A percentile compares a stretch with the other conserved stretches of the same genome.
Evolutionary conservation across 2,797 vertebrate species (phyloP).

Genomic region (Sebastes ruberrimus): DNA sequence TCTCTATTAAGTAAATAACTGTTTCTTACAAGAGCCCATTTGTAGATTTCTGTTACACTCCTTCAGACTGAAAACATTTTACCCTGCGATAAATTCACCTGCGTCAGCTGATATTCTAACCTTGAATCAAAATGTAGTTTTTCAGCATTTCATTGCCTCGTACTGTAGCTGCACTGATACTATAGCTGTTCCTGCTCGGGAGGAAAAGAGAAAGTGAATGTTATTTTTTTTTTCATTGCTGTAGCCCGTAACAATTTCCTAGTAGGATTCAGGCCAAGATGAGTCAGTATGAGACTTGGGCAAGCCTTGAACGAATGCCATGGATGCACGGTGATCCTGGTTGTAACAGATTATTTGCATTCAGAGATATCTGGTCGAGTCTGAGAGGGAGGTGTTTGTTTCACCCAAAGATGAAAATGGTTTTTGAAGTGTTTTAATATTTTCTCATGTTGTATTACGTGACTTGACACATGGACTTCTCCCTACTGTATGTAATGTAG

Average conservation of each 20-base stretch:
- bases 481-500: not conserved
- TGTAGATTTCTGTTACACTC: not conserved
- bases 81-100: not conserved
- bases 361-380: conserved; percentile 15
- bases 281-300: conserved; percentile 56
- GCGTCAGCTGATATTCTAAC: conserved; percentile 9
- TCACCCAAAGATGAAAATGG: not conserved
- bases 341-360: conserved; percentile 30
- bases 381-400: not conserved
- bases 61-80: not conserved
- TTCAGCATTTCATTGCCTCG: conserved; percentile 9
- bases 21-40: not conserved
- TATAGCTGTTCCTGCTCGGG: not conserved
- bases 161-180: conserved; percentile 2
- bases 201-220: conserved; percentile 33
- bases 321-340: conserved; percentile 25
- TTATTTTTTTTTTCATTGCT: not conserved
- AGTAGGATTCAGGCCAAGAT: conserved; percentile 54
- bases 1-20: not conserved
- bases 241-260: conserved; percentile 49
- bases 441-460: not conserved
- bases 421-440: not conserved
- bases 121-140: conserved; percentile 20
- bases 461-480: fast-evolving
- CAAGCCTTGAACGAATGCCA: conserved; percentile 54